A percentile compares a stretch with the other conserved stretches of the same genome.
Evolutionary conservation across 1,140 invertebrate genomes (phyloP).

Genomic region (Nixonia krombeini): DNA sequence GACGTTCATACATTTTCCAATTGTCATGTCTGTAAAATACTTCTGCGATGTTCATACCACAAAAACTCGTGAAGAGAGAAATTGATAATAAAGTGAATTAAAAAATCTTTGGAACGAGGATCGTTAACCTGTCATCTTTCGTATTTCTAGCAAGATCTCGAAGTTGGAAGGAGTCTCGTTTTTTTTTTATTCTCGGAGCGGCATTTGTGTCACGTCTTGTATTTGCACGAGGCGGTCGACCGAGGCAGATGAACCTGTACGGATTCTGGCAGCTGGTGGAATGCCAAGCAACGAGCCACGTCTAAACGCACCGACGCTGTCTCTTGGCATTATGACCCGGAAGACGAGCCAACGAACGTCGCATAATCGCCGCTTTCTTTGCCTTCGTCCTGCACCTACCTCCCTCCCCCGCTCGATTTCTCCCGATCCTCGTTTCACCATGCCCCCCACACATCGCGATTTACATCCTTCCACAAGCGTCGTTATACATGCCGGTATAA

Average conservation of each 20-base stretch:
- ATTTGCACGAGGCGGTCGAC: constrained; percentile 32
- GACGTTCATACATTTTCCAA: background rate
- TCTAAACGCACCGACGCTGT: constrained; percentile 55
- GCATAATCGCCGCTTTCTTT: constrained; percentile 46
- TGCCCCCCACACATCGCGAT: no score
- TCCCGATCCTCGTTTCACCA: constrained; percentile 33
- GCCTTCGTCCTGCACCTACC: constrained; percentile 18
- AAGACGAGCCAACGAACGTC: constrained; percentile 49
- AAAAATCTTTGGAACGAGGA: no score
- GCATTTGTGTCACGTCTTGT: constrained; percentile 13
- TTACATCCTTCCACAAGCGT: no score
- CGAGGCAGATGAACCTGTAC: constrained; percentile 56
- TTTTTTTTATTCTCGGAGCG: no score
- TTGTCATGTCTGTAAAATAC: background rate
- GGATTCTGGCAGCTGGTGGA: constrained; percentile 61
- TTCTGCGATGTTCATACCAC: background rate
- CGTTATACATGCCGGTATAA: no score
- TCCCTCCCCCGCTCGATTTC: constrained; percentile 22
- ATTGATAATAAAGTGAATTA: no score
- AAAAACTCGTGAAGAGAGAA: no score
- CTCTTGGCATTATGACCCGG: constrained; percentile 63
- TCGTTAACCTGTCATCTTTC: no score
- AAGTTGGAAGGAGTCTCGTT: no score
- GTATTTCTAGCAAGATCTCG: no score
- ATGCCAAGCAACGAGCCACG: constrained; percentile 55